Base-by-base conservation (phyloP, 2,113 vertebrate species). In the Elachura formosa region DNA sequence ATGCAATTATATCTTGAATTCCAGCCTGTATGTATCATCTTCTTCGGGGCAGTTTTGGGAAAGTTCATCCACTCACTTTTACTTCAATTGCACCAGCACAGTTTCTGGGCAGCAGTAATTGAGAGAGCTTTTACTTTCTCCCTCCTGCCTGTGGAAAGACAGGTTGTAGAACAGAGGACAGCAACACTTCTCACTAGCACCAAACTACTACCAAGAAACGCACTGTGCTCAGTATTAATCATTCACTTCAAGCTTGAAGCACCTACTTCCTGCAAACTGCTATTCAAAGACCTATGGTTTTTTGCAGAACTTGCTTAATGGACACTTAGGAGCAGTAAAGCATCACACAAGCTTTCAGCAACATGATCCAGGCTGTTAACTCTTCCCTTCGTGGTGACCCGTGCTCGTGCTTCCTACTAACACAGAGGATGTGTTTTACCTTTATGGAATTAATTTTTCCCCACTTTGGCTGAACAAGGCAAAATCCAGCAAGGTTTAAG, bases 211-310 rank as follows among this genome's bases (percentile, higher is more conserved):
- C 82, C 82, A 79, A 93, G 93, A 94, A 93, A 74, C 3, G 11
- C 36, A 46, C 74, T 12, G 5, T 1, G 2, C 62, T 72, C 74
- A 22, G 34, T 49, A 61, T 85, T 79, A 94, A 40, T 79, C 78
- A 91, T 25, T 69, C 51, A 20, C 29, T 85, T 91, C 85, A 87
- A 80, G 54, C 20, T 5, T 33, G 24, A 91, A 79, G 46, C 23
- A 5, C 21, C 78, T 73, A 17, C 49, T 95, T 93, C 91, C 87
- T 55, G 78, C 89, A 80, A 91, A 81, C 89, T 17, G 56, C 73
- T 84, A 29, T 49, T 84, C 52, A 68, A 51, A 88, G 31, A n/a
- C 20, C 8, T 23, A 26, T 38, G 15, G 22, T 28, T 46, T 79
- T 83, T 56, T 40, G 33, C 49, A 91, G 49, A 84, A 84, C 40